A percentile compares a stretch with the other conserved stretches of the same genome.
Conservation (phyloP, 2,113 vertebrate species). For the Struthidea cinerea region DNA sequence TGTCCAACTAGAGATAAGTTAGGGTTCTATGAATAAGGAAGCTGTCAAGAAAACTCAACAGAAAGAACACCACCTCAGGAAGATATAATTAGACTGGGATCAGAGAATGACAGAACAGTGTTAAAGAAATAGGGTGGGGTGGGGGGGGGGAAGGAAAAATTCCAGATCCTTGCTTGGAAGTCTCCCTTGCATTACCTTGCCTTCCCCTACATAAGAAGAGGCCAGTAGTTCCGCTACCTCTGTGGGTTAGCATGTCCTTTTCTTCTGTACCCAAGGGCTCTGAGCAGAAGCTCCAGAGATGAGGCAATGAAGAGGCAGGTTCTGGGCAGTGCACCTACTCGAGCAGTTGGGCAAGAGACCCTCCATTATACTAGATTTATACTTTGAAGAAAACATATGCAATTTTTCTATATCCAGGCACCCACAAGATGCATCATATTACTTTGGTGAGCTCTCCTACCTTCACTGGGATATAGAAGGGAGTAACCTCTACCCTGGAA, state of each 20-base stretch:
- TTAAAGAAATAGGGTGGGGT: neutral
- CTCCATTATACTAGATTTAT: neutral
- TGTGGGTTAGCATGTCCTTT: neutral
- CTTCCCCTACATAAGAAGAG: neutral
- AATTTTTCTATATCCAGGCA: neutral
- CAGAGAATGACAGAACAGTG: neutral
- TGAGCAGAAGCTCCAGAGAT: neutral
- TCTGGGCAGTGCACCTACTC: neutral
- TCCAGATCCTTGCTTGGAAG: neutral
- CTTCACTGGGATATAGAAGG: neutral
- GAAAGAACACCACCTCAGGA: neutral
- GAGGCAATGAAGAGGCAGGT: neutral
- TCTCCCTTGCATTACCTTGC: neutral
- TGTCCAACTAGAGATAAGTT: neutral
- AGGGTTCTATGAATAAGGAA: neutral
- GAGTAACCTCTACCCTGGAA: neutral
- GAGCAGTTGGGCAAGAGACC: neutral
- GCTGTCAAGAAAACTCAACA: neutral
- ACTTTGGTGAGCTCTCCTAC: neutral
- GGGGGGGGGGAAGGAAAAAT: neutral
- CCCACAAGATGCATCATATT: neutral
- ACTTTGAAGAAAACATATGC: neutral
- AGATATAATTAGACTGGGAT: neutral
- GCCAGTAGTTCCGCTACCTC: neutral
- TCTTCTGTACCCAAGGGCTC: neutral